Evolutionary conservation across 1,140 invertebrate species (phyloP), one percentile per base, ranked within the genome.

Genomic region (Hylyphantes graminicola): DNA sequence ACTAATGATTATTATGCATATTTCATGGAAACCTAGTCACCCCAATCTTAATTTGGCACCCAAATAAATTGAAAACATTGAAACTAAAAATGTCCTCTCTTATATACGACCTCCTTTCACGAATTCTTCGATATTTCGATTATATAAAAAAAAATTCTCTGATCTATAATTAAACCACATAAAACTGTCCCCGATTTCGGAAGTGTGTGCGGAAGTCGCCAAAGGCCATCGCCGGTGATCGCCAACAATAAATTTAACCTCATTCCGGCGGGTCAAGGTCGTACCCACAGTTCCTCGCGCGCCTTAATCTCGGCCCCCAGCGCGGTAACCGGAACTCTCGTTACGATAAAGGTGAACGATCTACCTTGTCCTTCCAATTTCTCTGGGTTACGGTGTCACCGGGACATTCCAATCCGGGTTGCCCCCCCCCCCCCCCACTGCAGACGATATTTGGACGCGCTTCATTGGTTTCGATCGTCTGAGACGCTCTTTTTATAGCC

Each of bases 371-470:
- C 65, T 67, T 68, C 65, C 55, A 35, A 21, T 67, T 19, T 81
- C 79, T 81, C 79, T 81, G 57, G 79, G 79, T 81, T 81, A 81
- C 57, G 79, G 68, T 81, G 79, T 81, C 79, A 81, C 53, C 53
- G 57, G 79, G 59, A 73, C 79, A 72, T 73, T 54, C 77, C 67
- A 50, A 21, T 80, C 77, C 65, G 50, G 76, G 61, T 78, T 50
- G 51, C 50, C 54, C 35, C 17, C n/a, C n/a, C n/a, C n/a, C n/a
- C 50, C 54, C 35, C 35, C 35, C 35, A 35, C 35, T 35, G 35
- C 35, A 35, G 35, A 35, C 35, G 35, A 35, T 35, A 35, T 64
- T n/a, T 64, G 53, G 51, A 35, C 72, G 19, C 72, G 72, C 35
- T 74, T 61, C 57, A 61, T 12, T 35, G 35, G 35, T 35, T 35